These are phyloP conservation scores for Philaenus spumarius DNA, from an alignment of 1,140 invertebrate genomes.

Conservation along the genomic window DNA sequence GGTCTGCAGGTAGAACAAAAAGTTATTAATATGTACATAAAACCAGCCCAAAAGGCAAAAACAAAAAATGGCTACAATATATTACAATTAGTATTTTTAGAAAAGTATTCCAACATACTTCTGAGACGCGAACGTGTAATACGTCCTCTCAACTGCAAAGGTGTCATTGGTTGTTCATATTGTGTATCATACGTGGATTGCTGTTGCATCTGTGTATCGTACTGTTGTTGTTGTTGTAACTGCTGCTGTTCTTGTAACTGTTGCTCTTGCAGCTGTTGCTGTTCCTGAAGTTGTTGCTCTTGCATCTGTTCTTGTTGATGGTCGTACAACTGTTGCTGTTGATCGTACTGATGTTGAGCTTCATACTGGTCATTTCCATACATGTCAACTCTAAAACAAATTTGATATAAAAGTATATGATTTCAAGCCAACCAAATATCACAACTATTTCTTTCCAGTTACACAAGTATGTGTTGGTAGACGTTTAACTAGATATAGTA, in stretches of 20 bases:
- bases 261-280: constrained; percentile 21
- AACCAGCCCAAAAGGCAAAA: no score
- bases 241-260: constrained; percentile 20
- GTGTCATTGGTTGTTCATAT: constrained; percentile 44
- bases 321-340: constrained; percentile 26
- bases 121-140: constrained; percentile 45
- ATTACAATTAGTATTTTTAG: no score
- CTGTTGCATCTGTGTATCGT: constrained; percentile 20
- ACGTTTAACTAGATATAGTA: not conserved
- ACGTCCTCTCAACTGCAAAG: constrained; percentile 40
- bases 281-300: constrained; percentile 38
- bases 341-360: constrained; percentile 31
- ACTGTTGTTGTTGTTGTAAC: no score
- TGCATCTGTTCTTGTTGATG: constrained; percentile 28
- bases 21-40: no score
- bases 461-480: not conserved
- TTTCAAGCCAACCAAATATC: not conserved
- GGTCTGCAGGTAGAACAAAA: no score
- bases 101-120: no score
- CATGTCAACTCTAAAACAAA: constrained; percentile 20
- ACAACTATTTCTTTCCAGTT: not conserved
- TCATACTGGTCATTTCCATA: constrained; percentile 38
- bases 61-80: no score
- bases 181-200: constrained; percentile 16
- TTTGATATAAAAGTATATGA: not conserved